Base-by-base conservation (phyloP, 2,888 invertebrate genomes). In the Euphydryas editha region DNA sequence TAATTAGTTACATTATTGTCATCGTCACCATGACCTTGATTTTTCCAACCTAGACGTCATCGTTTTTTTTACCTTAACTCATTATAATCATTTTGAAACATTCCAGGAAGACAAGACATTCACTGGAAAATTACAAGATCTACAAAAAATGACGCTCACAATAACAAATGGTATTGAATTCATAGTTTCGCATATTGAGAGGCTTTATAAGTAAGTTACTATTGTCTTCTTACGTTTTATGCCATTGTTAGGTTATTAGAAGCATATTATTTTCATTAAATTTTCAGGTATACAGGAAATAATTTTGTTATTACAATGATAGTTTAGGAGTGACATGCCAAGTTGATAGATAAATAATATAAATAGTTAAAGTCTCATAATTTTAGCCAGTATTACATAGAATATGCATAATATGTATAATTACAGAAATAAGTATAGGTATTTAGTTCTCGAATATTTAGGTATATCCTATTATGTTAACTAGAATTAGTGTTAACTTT, bases 151-250 rank as follows among this genome's bases (percentile, higher is more conserved):
- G 79, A 86, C 89, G 0, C 36, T 87, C 0, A 82, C 77, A 1
- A 86, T 91, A 15, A 86, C 86, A 8, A 76, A 80, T 36, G 83
- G 84, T 44, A 84, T 89, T 18, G 88, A 90, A 61, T 90, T 84
- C 71, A 73, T 87, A 56, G 84, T 81, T 3, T 85, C 87, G 3
- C 71, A 84, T 56, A 76, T 79, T 47, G 90, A 91, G 76, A 83
- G 86, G 78, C 39, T 88, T 7, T 76, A 80, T 37, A 90, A 91
- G 91, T 92, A 74, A 84, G 86, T 81, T 10, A 15, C 39, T 54
- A 30, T 30, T 17, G 8, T 10, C 2, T 59, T 30, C 21, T 66
- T 15, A n/a, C n/a, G 20, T 54, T 21, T 17, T 44, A 5, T 44
- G 6, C 30, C 4, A 30, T 30, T 30, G 30, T 30, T 24, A 24